Conservation (phyloP, 2,888 invertebrate genomes). For the Lochmaea crataegi region DNA sequence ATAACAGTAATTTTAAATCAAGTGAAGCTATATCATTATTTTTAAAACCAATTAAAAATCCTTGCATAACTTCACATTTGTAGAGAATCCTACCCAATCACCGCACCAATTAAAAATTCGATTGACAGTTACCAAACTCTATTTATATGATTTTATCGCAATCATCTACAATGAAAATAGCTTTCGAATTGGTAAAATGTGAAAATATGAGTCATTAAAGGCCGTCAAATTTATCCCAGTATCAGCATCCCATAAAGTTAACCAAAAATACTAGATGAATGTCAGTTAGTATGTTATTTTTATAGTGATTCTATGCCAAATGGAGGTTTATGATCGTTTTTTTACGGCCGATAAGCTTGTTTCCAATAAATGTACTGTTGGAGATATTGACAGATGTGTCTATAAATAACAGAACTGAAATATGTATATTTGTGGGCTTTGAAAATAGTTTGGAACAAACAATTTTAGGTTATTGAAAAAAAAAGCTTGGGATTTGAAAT, state of each 20-base stretch:
- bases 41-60: no score
- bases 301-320: neutral
- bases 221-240: neutral
- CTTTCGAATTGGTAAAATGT: neutral
- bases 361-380: neutral
- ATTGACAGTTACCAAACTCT: neutral
- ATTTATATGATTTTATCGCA: constrained; percentile 8
- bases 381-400: neutral
- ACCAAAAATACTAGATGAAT: neutral
- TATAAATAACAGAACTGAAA: neutral
- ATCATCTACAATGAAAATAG: neutral
- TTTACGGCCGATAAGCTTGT: neutral
- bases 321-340: neutral
- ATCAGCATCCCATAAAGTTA: neutral
- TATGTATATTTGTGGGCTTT: neutral
- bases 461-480: no score
- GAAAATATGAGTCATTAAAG: neutral
- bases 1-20: no score
- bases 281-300: neutral
- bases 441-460: no score
- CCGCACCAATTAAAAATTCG: neutral
- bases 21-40: no score
- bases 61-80: no score
- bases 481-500: no score
- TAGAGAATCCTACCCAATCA: neutral